Base-by-base conservation (phyloP, 2,113 vertebrate species). In the Danio rerio region DNA sequence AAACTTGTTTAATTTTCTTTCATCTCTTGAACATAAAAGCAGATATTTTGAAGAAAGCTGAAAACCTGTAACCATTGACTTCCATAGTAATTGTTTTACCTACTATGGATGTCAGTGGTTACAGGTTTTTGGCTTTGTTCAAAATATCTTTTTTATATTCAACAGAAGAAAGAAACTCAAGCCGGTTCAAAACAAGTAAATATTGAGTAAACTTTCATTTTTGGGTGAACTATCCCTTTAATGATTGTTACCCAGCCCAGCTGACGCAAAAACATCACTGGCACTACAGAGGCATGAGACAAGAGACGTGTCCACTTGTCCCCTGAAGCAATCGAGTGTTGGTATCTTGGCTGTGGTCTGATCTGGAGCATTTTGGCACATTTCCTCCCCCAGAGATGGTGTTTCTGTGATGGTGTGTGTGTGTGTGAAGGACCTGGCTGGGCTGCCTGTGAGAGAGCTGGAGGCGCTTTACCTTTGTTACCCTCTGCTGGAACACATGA, bases 321-420 rank as follows among this genome's bases (percentile, higher is more conserved):
- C 53, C 61, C 43, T 13, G 16, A 47, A 71, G 42, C 53, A 20
- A 61, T 42, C 13, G 11, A 59, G 78, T 75, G 49, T 63, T 40
- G 40, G 77, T 53, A 11, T 83, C 21, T 74, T 81, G 78, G 81
- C 58, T 72, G 70, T 75, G 74, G 49, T n/a, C 52, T 86, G 79
- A 86, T 80, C 63, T 69, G 53, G 58, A 50, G 59, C 78, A 68
- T 59, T 83, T 59, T 85, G 78, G 70, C 78, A 84, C 50, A 53
- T 65, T 66, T 12, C 31, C 42, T 65, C 78, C 83, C 53, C 56
- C 70, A 78, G 59, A 89, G 89, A 88, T 87, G 84, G 70, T 85
- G 85, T 90, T 89, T 89, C 84, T 50, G 75, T 63, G 83, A 72
- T 80, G 83, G 73, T 82, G 43, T 13, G 79, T 65, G 65, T 83